A percentile compares a stretch with the other conserved stretches of the same genome.
These are phyloP conservation scores for Piaya cayana DNA, from an alignment of 2,113 vertebrate genomes.

Conservation along the genomic window DNA sequence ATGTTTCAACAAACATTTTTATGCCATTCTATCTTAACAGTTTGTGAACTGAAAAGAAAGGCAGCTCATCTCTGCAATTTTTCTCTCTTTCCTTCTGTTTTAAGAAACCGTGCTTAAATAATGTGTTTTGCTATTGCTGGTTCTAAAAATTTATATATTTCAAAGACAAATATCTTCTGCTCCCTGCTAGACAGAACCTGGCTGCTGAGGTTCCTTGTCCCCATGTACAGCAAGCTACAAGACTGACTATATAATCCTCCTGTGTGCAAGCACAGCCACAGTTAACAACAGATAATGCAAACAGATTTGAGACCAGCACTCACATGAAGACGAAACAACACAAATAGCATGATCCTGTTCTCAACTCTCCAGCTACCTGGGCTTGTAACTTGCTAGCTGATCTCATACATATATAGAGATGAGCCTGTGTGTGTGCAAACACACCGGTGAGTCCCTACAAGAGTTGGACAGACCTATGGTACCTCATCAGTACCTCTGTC, in stretches of 20 bases:
- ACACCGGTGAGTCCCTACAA: not conserved
- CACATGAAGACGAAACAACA: not conserved
- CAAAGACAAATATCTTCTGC: not conserved
- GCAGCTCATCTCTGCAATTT: not conserved
- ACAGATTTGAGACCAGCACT: not conserved
- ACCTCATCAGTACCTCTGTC: not conserved
- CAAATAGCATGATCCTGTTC: not conserved
- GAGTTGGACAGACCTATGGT: not conserved
- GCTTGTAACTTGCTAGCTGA: not conserved
- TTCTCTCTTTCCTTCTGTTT: not conserved
- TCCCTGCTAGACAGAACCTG: not conserved
- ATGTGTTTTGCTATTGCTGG: not conserved
- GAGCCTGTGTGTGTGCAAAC: not conserved
- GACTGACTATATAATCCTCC: not conserved
- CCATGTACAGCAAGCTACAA: not conserved
- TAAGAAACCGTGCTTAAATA: not conserved
- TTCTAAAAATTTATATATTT: not conserved
- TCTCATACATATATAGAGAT: rapidly evolving
- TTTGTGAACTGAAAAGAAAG: not conserved
- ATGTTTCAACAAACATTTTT: not conserved
- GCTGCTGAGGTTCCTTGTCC: not conserved
- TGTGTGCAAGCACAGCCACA: not conserved
- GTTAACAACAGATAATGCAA: not conserved
- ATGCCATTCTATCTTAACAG: not conserved
- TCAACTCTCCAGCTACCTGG: not conserved